phyloP scores from a whole-genome alignment of 2,888 invertebrate genomes.

The Nemurella pictetii region DNA sequence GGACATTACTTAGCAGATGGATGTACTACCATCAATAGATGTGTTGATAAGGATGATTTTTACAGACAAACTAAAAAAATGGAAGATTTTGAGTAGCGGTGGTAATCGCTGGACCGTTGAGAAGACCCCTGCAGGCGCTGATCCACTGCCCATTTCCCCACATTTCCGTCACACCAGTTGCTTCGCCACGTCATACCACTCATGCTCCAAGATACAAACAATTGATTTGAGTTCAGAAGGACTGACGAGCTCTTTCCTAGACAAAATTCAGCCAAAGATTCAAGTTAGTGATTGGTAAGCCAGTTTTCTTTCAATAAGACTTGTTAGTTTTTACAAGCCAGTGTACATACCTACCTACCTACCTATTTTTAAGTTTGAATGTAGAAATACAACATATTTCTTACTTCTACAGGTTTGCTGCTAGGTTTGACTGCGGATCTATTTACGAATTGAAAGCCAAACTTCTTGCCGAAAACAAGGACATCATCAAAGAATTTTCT shows the following conservation, averaged over 20 bases:
- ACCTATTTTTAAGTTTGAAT: no score
- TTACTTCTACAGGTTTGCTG: slow-evolving; percentile 49
- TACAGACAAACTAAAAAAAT: slow-evolving; percentile 49
- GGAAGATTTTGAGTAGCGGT: slow-evolving; percentile 51
- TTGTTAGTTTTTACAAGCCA: no score
- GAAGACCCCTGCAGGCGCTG: slow-evolving; percentile 54
- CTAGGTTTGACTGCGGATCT: slow-evolving; percentile 56
- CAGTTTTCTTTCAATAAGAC: not conserved
- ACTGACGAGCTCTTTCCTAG: slow-evolving; percentile 53
- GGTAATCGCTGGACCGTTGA: slow-evolving; percentile 57
- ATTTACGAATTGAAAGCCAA: slow-evolving; percentile 50
- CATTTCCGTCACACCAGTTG: slow-evolving; percentile 54
- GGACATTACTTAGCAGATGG: no score
- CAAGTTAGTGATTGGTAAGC: slow-evolving; percentile 52
- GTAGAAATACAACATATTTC: slow-evolving; percentile 11
- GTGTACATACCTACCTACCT: no score
- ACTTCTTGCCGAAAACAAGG: slow-evolving; percentile 47
- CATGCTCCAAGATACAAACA: slow-evolving; percentile 56
- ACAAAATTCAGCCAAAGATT: slow-evolving; percentile 58
- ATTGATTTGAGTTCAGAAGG: slow-evolving; percentile 53
- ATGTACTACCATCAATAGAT: not conserved
- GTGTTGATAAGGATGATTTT: not conserved
- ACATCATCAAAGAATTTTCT: slow-evolving; percentile 43
- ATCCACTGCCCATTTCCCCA: slow-evolving; percentile 52
- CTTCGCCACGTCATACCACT: slow-evolving; percentile 59